Base-by-base conservation (phyloP, 2,113 vertebrate genomes). In the Microcebus lehilahytsara region DNA sequence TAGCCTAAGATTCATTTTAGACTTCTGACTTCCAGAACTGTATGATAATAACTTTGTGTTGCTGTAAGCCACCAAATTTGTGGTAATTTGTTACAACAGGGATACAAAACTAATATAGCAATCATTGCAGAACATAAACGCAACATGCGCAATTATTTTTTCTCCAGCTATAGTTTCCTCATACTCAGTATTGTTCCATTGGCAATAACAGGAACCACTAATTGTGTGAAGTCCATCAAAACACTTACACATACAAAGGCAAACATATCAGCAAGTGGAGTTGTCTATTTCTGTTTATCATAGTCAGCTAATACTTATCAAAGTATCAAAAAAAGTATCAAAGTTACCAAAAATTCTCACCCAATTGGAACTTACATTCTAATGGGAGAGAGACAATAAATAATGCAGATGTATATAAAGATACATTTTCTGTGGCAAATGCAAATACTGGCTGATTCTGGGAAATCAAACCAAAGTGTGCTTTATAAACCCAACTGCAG, bases 231-330 rank as follows among this genome's bases (percentile, higher is more conserved):
- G 49, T 74, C 25, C 22, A 58, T 88, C 64, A 96, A 84, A 66
- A 89, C 23, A 14, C 46, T 56, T 79, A 0, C 79, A 40, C 25
- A 60, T 89, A 49, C 66, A 85, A 71, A 81, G 46, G 37, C 51
- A 88, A 85, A 19, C 13, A 64, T 77, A 69, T 46, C 42, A 95
- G 62, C 74, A 95, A 88, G 51, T 69, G 83, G 66, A 40, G 75
- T 42, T 88, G 23, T 25, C 46, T 58, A 74, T 87, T 95, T 85
- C 46, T 67, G 66, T 74, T 95, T 95, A 89, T 64, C 85, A 89
- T 78, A 85, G 60, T 95, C 71, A 74, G 30, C 64, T 53, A 75
- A 67, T 85, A 78, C 27, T 66, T 90, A 78, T 1, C 66, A 56
- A 56, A 56, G 53, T 56, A 56, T 56, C 53, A 56, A 56, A 56